These are phyloP conservation scores for Cyphomyrmex costatus DNA, from an alignment of 1,140 invertebrate genomes.

Conservation along the genomic window DNA sequence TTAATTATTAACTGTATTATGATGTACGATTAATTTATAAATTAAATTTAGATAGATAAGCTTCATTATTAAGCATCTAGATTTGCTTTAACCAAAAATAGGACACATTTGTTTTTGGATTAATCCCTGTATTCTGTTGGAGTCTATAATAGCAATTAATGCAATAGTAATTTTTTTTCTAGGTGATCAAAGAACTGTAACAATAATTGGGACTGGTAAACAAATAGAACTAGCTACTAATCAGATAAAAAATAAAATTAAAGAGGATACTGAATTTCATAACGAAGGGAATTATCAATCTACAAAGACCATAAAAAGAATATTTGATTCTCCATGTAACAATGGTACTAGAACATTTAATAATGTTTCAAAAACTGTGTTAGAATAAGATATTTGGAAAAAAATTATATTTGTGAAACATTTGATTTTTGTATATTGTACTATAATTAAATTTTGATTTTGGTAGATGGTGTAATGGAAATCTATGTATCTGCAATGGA, in stretches of 20 bases:
- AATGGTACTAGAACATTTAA: neutral
- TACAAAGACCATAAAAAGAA: neutral
- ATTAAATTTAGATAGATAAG: too few species aligned
- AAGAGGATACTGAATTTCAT: constrained; percentile 86
- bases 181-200: constrained; percentile 83
- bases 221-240: constrained; percentile 88
- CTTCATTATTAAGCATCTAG: too few species aligned
- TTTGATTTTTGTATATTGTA: constrained; percentile 14
- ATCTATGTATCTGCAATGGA: constrained; percentile 94
- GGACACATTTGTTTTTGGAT: neutral
- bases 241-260: constrained; percentile 88
- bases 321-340: constrained; percentile 70
- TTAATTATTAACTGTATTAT: neutral
- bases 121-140: neutral
- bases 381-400: constrained; percentile 49
- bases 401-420: constrained; percentile 4
- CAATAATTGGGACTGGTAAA: constrained; percentile 88
- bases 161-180: constrained; percentile 29
- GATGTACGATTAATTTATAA: neutral
- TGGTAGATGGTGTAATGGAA: constrained; percentile 89
- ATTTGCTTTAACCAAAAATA: too few species aligned
- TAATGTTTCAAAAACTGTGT: neutral
- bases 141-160: neutral
- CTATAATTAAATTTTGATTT: constrained; percentile 19
- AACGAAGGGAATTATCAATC: constrained; percentile 61